Base-by-base conservation (phyloP, 2,888 invertebrate species). In the Agrochola circellaris region DNA sequence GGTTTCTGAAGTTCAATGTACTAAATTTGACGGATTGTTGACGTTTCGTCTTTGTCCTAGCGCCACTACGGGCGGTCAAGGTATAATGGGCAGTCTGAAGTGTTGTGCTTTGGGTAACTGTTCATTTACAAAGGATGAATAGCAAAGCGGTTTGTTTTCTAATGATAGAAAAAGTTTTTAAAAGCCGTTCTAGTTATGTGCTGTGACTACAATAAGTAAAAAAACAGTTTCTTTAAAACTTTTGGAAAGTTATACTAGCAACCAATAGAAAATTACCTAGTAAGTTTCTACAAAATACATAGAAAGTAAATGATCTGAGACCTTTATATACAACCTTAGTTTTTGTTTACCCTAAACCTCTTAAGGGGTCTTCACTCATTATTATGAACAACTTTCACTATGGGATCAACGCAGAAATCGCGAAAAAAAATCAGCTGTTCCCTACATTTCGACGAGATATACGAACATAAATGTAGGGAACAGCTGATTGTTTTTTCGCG, bases 101-200 rank as follows among this genome's bases (percentile, higher is more conserved):
- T 64, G 34, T 56, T 71, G 48, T 72, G 30, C 81, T 71, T 72
- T 58, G 51, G 5, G 11, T 45, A 45, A 78, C 73, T 64, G 77
- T 78, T 56, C 20, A 30, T 72, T 30, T 34, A 51, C 48, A 81
- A 65, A 73, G 38, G 26, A 58, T 65, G 30, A 58, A 78, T 64
- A 34, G 23, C 3, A 9, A 64, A 73, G 64, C 74, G 51, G 81
- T 74, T 60, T 20, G 11, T 58, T 30, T 45, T 45, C 15, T 66
- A 58, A 15, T 45, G 23, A 8, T 2, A 42, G 8, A 34, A 56
- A 34, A 56, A 15, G 17, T 56, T 69, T 34, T 51, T 38, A 26
- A 67, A 20, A 62, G 26, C 9, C 17, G 5, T 66, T 77, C 56
- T 38, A 65, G 17, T 38, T 5, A 45, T n/a, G 9, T 60, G 51